A percentile compares a stretch with the other conserved stretches of the same genome.
Evolutionary conservation across 2,797 vertebrate species (phyloP).

Genomic region (Hydrophis major): DNA sequence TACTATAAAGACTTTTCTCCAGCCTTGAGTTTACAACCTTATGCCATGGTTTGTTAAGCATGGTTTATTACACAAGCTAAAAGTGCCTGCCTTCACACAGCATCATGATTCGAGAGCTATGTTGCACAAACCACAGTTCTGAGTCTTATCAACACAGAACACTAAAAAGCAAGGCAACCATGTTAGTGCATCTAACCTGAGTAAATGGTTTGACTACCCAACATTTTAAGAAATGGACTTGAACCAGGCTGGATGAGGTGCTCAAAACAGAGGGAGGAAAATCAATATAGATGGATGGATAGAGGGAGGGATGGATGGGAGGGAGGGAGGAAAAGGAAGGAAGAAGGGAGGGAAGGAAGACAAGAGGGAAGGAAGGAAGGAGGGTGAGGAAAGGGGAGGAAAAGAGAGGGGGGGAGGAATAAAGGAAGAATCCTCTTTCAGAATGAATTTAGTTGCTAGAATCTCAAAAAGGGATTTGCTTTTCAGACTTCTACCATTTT

Average conservation of each 20-base stretch:
- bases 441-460: neutral
- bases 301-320: neutral
- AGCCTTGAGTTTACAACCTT: neutral
- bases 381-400: too few relatives aligned
- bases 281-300: neutral
- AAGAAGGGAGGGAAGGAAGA: too few relatives aligned
- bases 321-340: neutral
- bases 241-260: neutral
- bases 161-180: neutral
- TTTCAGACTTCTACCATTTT: slow-evolving; percentile 46
- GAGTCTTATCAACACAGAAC: neutral
- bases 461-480: slow-evolving; percentile 24
- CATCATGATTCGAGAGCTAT: neutral
- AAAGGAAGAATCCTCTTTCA: slow-evolving; percentile 18
- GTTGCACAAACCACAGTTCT: neutral
- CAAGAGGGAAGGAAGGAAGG: neutral
- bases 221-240: neutral
- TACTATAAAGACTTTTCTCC: neutral
- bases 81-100: neutral
- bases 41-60: neutral
- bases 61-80: neutral
- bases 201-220: neutral
- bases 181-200: neutral
- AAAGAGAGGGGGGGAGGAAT: too few relatives aligned
- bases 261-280: neutral